Percentiles rank a stretch among this genome's conserved stretches.
Evolutionary conservation across 2,113 vertebrate species (phyloP).

Genomic region (Podarcis raffonei): DNA sequence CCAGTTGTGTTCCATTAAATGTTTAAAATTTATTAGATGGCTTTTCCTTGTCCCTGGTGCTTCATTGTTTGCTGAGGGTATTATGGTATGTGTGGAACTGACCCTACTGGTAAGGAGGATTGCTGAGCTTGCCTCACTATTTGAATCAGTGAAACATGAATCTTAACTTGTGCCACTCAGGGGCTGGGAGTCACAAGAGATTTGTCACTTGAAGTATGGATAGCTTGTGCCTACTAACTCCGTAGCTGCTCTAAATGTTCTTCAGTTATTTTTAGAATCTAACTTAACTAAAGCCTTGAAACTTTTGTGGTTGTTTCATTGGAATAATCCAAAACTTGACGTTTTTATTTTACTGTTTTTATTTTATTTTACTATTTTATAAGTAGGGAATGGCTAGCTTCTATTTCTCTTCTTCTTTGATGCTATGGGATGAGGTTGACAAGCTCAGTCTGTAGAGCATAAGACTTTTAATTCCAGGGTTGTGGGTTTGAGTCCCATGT

Average conservation of each 20-base stretch:
- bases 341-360: not conserved
- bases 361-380: not conserved
- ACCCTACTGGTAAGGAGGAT: not conserved
- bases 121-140: not conserved
- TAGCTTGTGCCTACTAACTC: not conserved
- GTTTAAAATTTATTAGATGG: conserved; percentile 67
- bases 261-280: not conserved
- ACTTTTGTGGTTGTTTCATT: not conserved
- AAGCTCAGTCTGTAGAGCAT: too few relatives aligned
- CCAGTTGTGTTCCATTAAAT: conserved; percentile 70
- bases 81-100: not conserved
- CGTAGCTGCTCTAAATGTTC: not conserved
- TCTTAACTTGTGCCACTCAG: not conserved
- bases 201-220: not conserved
- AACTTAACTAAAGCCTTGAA: not conserved
- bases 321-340: not conserved
- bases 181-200: not conserved
- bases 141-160: conserved; percentile 4
- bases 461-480: too few relatives aligned
- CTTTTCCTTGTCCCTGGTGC: conserved; percentile 59
- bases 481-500: too few relatives aligned
- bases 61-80: conserved; percentile 47
- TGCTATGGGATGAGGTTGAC: too few relatives aligned
- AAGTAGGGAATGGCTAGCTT: not conserved
- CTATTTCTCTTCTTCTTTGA: not conserved